Evolutionary conservation across 2,113 vertebrate species (phyloP).

Genomic region (Regulus satrapa): DNA sequence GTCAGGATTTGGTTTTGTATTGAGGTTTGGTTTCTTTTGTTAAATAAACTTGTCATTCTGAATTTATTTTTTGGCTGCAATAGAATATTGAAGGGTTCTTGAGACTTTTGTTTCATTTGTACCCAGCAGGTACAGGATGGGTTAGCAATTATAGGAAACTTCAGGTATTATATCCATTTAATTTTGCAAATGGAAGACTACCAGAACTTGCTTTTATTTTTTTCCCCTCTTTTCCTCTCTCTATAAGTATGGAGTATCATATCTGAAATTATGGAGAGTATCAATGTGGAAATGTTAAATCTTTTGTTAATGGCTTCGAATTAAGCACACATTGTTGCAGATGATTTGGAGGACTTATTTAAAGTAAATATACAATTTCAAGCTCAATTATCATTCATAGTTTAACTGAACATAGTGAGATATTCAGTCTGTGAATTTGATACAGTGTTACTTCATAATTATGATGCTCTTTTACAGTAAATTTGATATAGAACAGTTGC

Average conservation of each 20-base stretch:
- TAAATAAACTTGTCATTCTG: background rate
- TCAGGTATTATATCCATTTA: background rate
- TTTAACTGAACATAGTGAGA: slow-evolving; percentile 54
- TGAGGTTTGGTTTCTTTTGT: background rate
- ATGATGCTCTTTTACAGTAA: slow-evolving; percentile 72
- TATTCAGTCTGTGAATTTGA: slow-evolving; percentile 68
- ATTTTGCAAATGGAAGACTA: background rate
- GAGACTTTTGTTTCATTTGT: background rate
- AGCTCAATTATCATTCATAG: slow-evolving; percentile 73
- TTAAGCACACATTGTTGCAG: slow-evolving; percentile 67
- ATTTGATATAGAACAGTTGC: slow-evolving; percentile 81
- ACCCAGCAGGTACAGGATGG: background rate
- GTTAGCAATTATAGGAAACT: background rate
- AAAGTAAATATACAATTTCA: slow-evolving; percentile 79
- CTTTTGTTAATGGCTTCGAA: slow-evolving; percentile 62
- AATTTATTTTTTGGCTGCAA: background rate
- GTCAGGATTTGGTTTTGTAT: background rate
- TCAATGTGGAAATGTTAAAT: slow-evolving; percentile 69
- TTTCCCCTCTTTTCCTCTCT: background rate
- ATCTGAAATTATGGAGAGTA: slow-evolving; percentile 62
- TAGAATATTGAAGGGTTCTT: background rate
- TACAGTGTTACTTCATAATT: slow-evolving; percentile 75
- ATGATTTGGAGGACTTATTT: slow-evolving; percentile 70
- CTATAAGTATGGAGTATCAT: background rate
- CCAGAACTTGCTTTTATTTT: background rate